A percentile compares a stretch with the other conserved stretches of the same genome.
phyloP scores from a whole-genome alignment of 2,113 vertebrate species.

The Lipophrys pholis region DNA sequence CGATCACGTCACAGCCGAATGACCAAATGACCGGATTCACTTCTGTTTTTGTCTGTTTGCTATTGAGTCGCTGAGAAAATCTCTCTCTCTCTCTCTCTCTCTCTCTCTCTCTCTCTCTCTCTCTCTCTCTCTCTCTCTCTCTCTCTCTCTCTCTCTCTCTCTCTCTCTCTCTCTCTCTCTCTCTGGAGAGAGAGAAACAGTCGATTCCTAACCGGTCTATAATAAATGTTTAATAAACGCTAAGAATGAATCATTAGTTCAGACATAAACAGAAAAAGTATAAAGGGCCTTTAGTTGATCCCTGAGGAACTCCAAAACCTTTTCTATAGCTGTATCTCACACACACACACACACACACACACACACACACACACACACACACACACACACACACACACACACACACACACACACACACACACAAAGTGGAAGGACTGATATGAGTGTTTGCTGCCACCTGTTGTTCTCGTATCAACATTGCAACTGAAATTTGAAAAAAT shows the following conservation, averaged over 20 bases:
- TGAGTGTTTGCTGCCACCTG: constrained; percentile 50
- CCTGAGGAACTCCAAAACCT: too few relatives aligned
- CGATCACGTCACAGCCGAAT: constrained; percentile 59
- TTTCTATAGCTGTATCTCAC: background rate
- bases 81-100: too few relatives aligned
- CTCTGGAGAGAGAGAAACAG: too few relatives aligned
- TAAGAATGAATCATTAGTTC: too few relatives aligned
- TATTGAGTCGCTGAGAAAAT: constrained; percentile 49
- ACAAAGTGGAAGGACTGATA: background rate
- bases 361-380: background rate
- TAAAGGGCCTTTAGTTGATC: too few relatives aligned
- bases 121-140: too few relatives aligned
- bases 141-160: too few relatives aligned
- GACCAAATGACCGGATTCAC: constrained; percentile 19
- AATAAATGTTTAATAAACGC: too few relatives aligned
- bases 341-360: background rate
- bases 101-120: too few relatives aligned
- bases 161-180: too few relatives aligned
- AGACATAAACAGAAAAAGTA: too few relatives aligned
- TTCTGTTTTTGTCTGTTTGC: constrained; percentile 31
- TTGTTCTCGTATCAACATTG: constrained; percentile 4
- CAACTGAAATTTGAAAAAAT: background rate
- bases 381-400: background rate
- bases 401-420: background rate
- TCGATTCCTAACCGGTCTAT: too few relatives aligned